Conservation (phyloP, 2,888 invertebrate species). For the Clostera curtula region DNA sequence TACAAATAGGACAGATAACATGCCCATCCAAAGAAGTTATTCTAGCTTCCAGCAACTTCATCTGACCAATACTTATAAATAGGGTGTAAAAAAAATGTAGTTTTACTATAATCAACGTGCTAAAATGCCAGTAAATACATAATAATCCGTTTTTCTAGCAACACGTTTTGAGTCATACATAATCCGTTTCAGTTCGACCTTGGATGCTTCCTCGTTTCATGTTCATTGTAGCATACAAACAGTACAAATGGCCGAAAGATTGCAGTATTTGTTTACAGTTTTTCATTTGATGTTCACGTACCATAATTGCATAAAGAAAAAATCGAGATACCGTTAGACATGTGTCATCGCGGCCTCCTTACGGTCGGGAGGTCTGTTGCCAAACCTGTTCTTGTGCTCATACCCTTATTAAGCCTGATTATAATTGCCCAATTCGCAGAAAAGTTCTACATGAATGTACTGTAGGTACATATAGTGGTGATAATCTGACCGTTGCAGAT, state of each 20-base stretch:
- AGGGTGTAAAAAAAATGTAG: too few species aligned
- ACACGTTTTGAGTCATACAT: too few species aligned
- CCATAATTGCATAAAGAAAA: slow-evolving; percentile 46
- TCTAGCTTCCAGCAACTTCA: too few species aligned
- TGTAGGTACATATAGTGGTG: slow-evolving; percentile 1
- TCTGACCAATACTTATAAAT: too few species aligned
- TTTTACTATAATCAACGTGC: too few species aligned
- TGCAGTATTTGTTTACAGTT: slow-evolving; percentile 30
- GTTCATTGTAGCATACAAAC: slow-evolving; percentile 4
- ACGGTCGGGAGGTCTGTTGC: slow-evolving; percentile 37
- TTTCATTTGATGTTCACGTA: slow-evolving; percentile 36
- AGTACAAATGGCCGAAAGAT: slow-evolving; percentile 14
- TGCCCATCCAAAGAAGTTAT: too few species aligned
- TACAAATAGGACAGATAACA: too few species aligned
- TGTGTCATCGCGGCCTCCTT: slow-evolving; percentile 70
- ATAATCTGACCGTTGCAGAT: slow-evolving; percentile 1
- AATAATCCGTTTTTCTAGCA: too few species aligned
- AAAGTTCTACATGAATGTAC: slow-evolving; percentile 7
- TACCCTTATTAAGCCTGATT: slow-evolving; percentile 48
- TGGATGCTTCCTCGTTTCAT: too few species aligned
- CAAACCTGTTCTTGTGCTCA: slow-evolving; percentile 57
- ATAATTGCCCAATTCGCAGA: slow-evolving; percentile 42
- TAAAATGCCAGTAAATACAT: too few species aligned
- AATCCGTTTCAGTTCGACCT: too few species aligned
- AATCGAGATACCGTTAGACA: slow-evolving; percentile 66